Percentiles rank a stretch among this genome's conserved stretches.
These are phyloP conservation scores for Ormyrus nitidulus DNA, from an alignment of 2,888 invertebrate species.

Conservation along the genomic window DNA sequence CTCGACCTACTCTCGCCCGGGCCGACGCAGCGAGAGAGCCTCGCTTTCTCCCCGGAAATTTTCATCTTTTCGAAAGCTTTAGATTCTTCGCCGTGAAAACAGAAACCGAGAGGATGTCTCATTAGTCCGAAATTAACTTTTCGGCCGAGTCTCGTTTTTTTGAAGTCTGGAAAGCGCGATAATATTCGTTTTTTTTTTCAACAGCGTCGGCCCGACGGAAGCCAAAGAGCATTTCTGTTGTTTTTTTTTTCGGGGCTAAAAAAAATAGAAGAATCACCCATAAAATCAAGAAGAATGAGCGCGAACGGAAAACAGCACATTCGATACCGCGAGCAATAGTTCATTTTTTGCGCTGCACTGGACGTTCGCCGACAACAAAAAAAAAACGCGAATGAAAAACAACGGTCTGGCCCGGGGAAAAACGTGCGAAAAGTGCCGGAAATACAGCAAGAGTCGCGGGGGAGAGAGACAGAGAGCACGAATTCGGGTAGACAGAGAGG, in stretches of 20 bases:
- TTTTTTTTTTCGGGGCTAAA: not conserved
- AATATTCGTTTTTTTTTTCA: too few relatives aligned
- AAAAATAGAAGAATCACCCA: conserved; percentile 16
- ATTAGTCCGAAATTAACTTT: not conserved
- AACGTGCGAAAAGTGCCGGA: conserved; percentile 10
- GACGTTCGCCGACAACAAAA: not conserved
- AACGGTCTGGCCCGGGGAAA: not conserved
- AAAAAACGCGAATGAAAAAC: conserved; percentile 45
- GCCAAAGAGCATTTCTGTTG: not conserved
- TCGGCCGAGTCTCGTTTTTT: not conserved
- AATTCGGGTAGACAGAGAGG: conserved; percentile 48
- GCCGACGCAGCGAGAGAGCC: not conserved
- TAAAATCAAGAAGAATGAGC: conserved; percentile 47
- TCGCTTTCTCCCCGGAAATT: conserved; percentile 42
- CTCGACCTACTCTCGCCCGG: conserved; percentile 54
- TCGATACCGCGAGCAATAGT: conserved; percentile 39
- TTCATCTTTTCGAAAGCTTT: conserved; percentile 33
- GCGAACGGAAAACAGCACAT: conserved; percentile 27
- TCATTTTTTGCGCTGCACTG: conserved; percentile 26
- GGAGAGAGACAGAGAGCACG: too few relatives aligned
- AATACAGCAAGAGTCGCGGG: conserved; percentile 9
- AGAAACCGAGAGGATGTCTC: conserved; percentile 17
- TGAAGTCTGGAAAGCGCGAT: not conserved
- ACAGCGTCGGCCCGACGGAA: not conserved
- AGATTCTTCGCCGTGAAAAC: conserved; percentile 42